Base-by-base conservation (phyloP, 2,888 invertebrate genomes). In the Oeneis ivallda region DNA sequence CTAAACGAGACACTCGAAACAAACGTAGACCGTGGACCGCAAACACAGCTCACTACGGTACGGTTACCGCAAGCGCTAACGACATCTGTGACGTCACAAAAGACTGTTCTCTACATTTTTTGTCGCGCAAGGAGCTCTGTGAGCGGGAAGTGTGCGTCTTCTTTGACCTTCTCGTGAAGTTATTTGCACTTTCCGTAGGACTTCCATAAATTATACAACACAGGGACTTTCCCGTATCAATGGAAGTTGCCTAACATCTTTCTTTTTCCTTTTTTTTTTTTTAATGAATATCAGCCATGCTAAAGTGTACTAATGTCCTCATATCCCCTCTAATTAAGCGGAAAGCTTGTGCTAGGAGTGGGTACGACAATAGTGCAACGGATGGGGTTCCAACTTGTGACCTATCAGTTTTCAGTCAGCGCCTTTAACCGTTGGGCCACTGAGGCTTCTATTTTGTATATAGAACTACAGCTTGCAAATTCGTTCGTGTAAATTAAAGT, bases 161-260 rank as follows among this genome's bases (percentile, higher is more conserved):
- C 73, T 74, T 75, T 72, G 70, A 75, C 68, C 62, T 70, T 69
- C 64, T 53, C 34, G 7, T 15, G 9, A 9, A 53, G 68, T 72
- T 74, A 71, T 74, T 73, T 74, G 68, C 70, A 74, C 57, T 26
- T 47, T 17, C 26, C 26, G 15, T 39, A 17, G 6, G 37, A 6
- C 5, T 4, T n/a, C 47, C 49, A 37, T 43, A 13, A 56, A 37
- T 62, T 50, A 50, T 39, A n/a, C 41, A 13, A 49, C 15, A 49
- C 13, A 49, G 8, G 9, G 47, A 59, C 13, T 13, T 13, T 43
- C 19, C 41, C 9, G 9, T 56, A 11, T n/a, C 1, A 4, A 43
- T 43, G 37, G 37, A 37, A 37, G 8, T 37, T 37, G 7, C 37
- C 37, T 37, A 4, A 37, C 26, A 26, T 26, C 26, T n/a, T n/a